Conservation (phyloP, 2,113 vertebrate species). For the Pomatorhinus ruficollis region DNA sequence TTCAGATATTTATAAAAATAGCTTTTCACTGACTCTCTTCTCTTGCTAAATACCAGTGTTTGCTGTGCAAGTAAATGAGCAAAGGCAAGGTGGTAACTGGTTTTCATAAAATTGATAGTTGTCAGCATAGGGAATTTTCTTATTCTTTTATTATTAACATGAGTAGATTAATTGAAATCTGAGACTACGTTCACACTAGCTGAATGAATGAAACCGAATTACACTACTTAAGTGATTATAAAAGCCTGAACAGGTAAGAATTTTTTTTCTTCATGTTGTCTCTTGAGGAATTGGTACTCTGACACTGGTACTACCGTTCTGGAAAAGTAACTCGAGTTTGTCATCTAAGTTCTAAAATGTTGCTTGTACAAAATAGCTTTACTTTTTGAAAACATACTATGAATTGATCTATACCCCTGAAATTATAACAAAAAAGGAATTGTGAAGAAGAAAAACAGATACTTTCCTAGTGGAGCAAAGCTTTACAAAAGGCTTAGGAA, state of each 20-base stretch:
- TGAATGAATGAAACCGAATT: not conserved
- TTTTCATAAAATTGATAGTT: not conserved
- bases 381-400: not conserved
- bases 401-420: not conserved
- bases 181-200: not conserved
- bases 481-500: not conserved
- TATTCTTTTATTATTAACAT: not conserved
- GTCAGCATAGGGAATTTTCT: not conserved
- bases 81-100: not conserved
- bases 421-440: not conserved
- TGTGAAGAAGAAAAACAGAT: not conserved
- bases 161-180: not conserved
- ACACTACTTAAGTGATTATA: not conserved
- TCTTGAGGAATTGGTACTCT: not conserved
- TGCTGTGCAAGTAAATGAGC: not conserved
- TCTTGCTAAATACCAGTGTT: not conserved
- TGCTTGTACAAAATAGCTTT: not conserved
- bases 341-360: not conserved
- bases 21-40: not conserved
- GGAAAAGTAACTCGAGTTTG: not conserved
- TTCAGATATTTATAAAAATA: not conserved
- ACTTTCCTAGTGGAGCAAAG: not conserved
- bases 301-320: not conserved
- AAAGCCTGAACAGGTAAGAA: not conserved
- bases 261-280: accelerated